Conservation (phyloP, 2,797 vertebrate species). For the Rhinatrema bivittatum region DNA sequence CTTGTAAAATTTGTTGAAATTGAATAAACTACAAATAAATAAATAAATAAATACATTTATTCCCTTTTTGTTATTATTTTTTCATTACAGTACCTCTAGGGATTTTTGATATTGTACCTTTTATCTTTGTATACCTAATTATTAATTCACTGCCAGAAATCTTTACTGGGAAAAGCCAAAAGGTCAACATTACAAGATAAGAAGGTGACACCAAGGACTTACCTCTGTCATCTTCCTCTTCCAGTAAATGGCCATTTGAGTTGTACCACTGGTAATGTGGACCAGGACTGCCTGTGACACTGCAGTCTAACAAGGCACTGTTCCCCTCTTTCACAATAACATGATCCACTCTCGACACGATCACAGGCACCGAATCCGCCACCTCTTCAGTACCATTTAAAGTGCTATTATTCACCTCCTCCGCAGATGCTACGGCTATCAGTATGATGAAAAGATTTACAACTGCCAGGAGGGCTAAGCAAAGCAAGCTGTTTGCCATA, state of each 20-base stretch:
- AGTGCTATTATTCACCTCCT: slow-evolving; percentile 50
- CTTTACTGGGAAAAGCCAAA: too few relatives aligned
- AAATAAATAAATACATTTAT: too few relatives aligned
- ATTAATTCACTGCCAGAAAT: too few relatives aligned
- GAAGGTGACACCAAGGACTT: slow-evolving; percentile 23
- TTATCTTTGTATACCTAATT: too few relatives aligned
- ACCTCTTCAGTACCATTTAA: slow-evolving; percentile 44
- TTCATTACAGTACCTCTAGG: too few relatives aligned
- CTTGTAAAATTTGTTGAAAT: too few relatives aligned
- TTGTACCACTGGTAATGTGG: slow-evolving; percentile 87
- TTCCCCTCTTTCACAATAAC: slow-evolving; percentile 88
- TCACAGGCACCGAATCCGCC: slow-evolving; percentile 58
- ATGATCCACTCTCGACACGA: slow-evolving; percentile 68
- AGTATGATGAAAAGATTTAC: slow-evolving; percentile 56
- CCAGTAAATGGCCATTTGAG: slow-evolving; percentile 73
- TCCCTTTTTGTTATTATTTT: too few relatives aligned
- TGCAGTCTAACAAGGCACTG: slow-evolving; percentile 88
- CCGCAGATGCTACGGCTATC: slow-evolving; percentile 40
- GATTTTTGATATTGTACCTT: too few relatives aligned
- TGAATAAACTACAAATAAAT: too few relatives aligned
- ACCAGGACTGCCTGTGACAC: slow-evolving; percentile 76
- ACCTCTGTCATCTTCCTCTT: slow-evolving; percentile 65
- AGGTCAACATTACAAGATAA: too few relatives aligned
- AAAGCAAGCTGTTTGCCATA: slow-evolving; percentile 24
- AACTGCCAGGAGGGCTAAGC: slow-evolving; percentile 47